Conservation (phyloP, 1,140 invertebrate species). For the Thaumetopoea pityocampa region DNA sequence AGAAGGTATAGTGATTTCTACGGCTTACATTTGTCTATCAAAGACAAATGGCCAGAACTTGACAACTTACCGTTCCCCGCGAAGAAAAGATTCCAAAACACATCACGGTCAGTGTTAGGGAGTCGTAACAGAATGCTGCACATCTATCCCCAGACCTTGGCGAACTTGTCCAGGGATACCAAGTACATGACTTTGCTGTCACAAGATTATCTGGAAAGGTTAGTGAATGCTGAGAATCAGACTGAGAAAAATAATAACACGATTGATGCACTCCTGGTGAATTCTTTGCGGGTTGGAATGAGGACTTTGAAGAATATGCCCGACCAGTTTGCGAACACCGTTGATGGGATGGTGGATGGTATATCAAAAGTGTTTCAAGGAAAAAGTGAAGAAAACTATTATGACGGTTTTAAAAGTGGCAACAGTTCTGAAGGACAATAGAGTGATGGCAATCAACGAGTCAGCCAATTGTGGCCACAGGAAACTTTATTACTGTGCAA, state of each 20-base stretch:
- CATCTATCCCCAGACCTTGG: slow-evolving; percentile 83
- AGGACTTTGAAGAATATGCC: slow-evolving; percentile 89
- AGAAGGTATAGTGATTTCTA: slow-evolving; percentile 94
- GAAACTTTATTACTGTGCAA: slow-evolving; percentile 34
- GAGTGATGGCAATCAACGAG: slow-evolving; percentile 36
- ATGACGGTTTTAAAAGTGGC: slow-evolving; percentile 45
- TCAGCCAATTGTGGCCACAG: slow-evolving; percentile 25
- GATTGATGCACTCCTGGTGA: slow-evolving; percentile 84
- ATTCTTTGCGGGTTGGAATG: slow-evolving; percentile 89
- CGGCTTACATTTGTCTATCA: slow-evolving; percentile 87
- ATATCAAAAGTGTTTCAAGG: slow-evolving; percentile 70
- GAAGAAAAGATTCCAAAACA: slow-evolving; percentile 96
- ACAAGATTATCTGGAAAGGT: slow-evolving; percentile 84
- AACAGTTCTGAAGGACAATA: slow-evolving; percentile 53
- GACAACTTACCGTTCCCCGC: slow-evolving; percentile 89
- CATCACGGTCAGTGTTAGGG: slow-evolving; percentile 91
- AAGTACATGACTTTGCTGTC: slow-evolving; percentile 74
- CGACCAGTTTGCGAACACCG: slow-evolving; percentile 86
- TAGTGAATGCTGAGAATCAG: slow-evolving; percentile 88
- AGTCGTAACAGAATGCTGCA: slow-evolving; percentile 91
- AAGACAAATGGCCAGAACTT: slow-evolving; percentile 87
- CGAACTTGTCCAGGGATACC: slow-evolving; percentile 48
- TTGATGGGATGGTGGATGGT: slow-evolving; percentile 89
- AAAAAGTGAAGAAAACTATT: slow-evolving; percentile 56
- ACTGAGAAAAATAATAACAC: slow-evolving; percentile 77